These are phyloP conservation scores for Pyrgilauda ruficollis DNA, from an alignment of 2,113 vertebrate genomes.

Conservation along the genomic window DNA sequence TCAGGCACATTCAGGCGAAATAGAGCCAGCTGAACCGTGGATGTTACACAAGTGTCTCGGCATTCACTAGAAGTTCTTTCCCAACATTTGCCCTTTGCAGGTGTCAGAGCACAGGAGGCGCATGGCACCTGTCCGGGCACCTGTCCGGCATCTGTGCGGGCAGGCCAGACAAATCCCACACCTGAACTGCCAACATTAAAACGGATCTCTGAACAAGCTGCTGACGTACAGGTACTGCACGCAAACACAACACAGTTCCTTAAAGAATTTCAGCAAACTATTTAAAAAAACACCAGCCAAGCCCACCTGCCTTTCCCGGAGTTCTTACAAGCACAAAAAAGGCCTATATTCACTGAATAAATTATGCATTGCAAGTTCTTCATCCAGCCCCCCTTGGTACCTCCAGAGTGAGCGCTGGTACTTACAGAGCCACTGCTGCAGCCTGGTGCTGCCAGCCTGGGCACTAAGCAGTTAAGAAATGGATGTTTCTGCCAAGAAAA, in stretches of 20 bases:
- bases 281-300: neutral
- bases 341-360: neutral
- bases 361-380: neutral
- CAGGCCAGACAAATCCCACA: rapidly evolving
- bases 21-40: rapidly evolving
- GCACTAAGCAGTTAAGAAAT: neutral
- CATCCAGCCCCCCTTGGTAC: neutral
- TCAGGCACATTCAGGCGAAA: neutral
- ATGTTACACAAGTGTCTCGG: neutral
- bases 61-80: neutral
- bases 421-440: neutral
- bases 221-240: rapidly evolving
- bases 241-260: neutral
- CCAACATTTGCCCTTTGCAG: too few relatives aligned
- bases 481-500: neutral
- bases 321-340: neutral
- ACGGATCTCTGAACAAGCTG: neutral
- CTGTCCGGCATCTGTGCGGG: neutral
- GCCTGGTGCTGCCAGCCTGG: neutral
- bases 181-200: rapidly evolving
- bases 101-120: neutral
- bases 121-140: neutral
- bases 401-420: rapidly evolving
- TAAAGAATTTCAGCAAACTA: neutral
- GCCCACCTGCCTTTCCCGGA: neutral